A percentile compares a stretch with the other conserved stretches of the same genome.
These are phyloP conservation scores for Mohoua ochrocephala DNA, from an alignment of 2,113 vertebrate species.

Conservation along the genomic window DNA sequence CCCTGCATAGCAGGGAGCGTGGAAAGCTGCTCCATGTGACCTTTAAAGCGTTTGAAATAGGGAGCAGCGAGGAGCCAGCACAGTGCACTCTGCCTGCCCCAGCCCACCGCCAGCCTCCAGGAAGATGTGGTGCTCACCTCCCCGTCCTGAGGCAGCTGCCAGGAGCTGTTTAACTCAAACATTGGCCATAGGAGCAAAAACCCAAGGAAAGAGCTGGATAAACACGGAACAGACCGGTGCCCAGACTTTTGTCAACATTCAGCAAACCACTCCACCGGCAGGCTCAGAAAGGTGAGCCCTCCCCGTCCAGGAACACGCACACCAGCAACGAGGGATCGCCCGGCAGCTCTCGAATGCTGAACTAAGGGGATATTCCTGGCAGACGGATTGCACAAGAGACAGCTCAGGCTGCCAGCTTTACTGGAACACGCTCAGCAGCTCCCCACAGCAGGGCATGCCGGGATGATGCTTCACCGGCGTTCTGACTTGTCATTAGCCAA, in stretches of 20 bases:
- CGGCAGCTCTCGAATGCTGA: background rate
- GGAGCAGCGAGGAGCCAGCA: background rate
- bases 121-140: background rate
- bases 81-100: background rate
- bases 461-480: background rate
- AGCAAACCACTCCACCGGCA: background rate
- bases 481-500: slow-evolving; percentile 35
- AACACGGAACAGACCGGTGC: background rate
- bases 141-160: background rate
- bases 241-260: background rate
- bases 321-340: background rate
- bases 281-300: background rate
- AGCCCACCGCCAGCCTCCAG: background rate
- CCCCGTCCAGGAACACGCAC: background rate
- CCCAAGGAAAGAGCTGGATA: background rate
- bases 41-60: fast-evolving
- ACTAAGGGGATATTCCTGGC: slow-evolving; percentile 7
- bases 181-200: background rate
- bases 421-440: slow-evolving; percentile 17
- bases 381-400: slow-evolving; percentile 33
- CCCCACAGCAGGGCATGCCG: background rate
- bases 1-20: fast-evolving
- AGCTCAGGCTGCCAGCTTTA: background rate
- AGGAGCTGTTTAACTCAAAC: background rate
- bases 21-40: background rate